Conservation (phyloP, 1,140 invertebrate species). For the Oscheius sp. region DNA sequence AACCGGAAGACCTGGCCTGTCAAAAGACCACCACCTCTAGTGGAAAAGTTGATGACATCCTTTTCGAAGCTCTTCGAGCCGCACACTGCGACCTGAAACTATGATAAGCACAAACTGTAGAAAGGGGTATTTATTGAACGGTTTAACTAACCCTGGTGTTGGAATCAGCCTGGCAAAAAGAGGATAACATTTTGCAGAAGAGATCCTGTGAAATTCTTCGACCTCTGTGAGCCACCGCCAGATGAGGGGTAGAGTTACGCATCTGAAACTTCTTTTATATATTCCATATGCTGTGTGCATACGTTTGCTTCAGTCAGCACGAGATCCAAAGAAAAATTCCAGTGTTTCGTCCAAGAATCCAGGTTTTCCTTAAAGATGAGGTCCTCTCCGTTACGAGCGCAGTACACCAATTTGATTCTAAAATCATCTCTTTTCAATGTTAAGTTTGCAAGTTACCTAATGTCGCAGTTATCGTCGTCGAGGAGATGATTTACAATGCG, state of each 20-base stretch:
- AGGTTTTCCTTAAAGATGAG: not conserved
- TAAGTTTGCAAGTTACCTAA: not conserved
- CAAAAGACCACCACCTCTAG: not conserved
- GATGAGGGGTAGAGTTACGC: no score
- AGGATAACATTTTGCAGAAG: not conserved
- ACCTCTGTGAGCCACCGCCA: no score
- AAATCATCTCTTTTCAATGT: not conserved
- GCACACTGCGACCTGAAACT: not conserved
- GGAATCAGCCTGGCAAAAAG: not conserved
- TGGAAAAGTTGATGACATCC: conserved; percentile 7
- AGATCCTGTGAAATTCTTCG: not conserved
- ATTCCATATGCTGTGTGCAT: no score
- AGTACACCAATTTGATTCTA: not conserved
- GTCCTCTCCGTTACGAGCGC: not conserved
- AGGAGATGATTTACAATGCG: not conserved
- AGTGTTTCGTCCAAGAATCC: not conserved
- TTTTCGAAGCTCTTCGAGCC: conserved; percentile 10
- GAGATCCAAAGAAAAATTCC: not conserved
- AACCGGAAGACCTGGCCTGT: not conserved
- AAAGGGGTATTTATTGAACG: no score
- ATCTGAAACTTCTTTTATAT: no score
- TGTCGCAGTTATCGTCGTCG: not conserved
- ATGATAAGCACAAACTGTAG: no score
- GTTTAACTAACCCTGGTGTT: not conserved
- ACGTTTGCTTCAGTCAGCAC: no score